Conservation (phyloP, 2,113 vertebrate species). For the Datnioides undecimradiatus region DNA sequence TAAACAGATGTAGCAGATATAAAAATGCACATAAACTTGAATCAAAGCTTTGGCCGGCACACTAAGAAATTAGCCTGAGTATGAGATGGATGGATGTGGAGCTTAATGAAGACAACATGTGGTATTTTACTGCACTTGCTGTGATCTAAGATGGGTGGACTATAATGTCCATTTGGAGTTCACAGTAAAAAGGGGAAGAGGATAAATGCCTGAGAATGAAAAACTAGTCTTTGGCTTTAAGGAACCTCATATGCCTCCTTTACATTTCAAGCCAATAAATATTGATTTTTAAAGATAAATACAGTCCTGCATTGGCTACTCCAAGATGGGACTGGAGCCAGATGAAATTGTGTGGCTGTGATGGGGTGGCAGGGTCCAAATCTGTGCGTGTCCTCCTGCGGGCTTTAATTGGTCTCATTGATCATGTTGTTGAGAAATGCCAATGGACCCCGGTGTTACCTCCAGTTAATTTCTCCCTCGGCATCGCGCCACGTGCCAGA, state of each 20-base stretch:
- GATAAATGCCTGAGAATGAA: not conserved
- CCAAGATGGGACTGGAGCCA: slow-evolving; percentile 10
- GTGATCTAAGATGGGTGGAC: slow-evolving; percentile 19
- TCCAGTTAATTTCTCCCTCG: slow-evolving; percentile 74
- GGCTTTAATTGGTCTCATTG: slow-evolving; percentile 77
- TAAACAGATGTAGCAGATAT: slow-evolving; percentile 32
- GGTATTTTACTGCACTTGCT: slow-evolving; percentile 14
- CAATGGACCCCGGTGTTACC: slow-evolving; percentile 59
- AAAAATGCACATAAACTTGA: slow-evolving; percentile 16
- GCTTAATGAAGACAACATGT: slow-evolving; percentile 52
- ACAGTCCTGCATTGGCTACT: not conserved
- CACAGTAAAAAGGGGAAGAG: not conserved
- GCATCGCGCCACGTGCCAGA: slow-evolving; percentile 67
- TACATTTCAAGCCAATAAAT: slow-evolving; percentile 31
- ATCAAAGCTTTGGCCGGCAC: slow-evolving; percentile 42
- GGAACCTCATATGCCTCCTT: slow-evolving; percentile 13
- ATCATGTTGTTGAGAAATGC: slow-evolving; percentile 72
- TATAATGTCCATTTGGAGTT: slow-evolving; percentile 34
- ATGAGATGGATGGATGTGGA: slow-evolving; percentile 52
- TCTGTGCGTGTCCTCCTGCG: slow-evolving; percentile 18
- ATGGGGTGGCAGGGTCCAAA: slow-evolving; percentile 13
- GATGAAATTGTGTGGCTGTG: slow-evolving; percentile 15
- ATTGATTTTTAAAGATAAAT: slow-evolving; percentile 41
- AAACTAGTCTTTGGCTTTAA: not conserved
- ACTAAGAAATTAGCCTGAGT: slow-evolving; percentile 39